phyloP scores from a whole-genome alignment of 2,888 invertebrate species.

The Sepiola atlantica region DNA sequence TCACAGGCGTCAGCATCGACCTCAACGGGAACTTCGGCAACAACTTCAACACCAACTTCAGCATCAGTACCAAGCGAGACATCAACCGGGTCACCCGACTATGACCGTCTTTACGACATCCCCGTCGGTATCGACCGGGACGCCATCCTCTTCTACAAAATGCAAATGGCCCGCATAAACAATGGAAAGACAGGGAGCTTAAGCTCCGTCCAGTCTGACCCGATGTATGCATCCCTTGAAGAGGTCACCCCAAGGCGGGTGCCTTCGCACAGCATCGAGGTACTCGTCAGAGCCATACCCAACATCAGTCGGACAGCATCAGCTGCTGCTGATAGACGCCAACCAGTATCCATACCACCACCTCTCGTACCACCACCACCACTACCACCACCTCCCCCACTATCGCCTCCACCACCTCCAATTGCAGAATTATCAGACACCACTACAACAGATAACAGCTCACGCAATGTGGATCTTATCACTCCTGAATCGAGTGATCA shows the following conservation, averaged over 20 bases:
- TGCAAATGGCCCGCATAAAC: conserved; percentile 64
- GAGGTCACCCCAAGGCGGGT: conserved; percentile 56
- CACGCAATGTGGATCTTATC: background rate
- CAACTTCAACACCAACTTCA: conserved; percentile 47
- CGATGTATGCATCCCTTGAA: conserved; percentile 58
- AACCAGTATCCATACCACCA: background rate
- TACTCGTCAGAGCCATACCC: conserved; percentile 55
- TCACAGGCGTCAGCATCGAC: background rate
- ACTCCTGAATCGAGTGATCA: background rate
- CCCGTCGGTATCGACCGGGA: conserved; percentile 66
- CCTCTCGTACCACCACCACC: background rate
- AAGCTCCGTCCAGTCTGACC: conserved; percentile 67
- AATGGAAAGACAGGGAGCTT: conserved; percentile 64
- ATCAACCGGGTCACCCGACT: conserved; percentile 57
- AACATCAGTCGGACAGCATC: background rate
- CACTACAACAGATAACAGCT: background rate
- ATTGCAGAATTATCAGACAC: background rate
- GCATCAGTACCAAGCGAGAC: conserved; percentile 54
- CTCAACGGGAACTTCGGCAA: background rate
- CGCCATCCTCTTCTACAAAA: conserved; percentile 68
- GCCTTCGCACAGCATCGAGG: conserved; percentile 69
- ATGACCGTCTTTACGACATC: conserved; percentile 54
- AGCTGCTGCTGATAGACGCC: background rate
- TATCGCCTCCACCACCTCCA: background rate
- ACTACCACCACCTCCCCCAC: background rate